Evolutionary conservation across 2,113 vertebrate genomes (phyloP), one percentile per base, ranked within the genome.

Genomic region (Centropus bengalensis): DNA sequence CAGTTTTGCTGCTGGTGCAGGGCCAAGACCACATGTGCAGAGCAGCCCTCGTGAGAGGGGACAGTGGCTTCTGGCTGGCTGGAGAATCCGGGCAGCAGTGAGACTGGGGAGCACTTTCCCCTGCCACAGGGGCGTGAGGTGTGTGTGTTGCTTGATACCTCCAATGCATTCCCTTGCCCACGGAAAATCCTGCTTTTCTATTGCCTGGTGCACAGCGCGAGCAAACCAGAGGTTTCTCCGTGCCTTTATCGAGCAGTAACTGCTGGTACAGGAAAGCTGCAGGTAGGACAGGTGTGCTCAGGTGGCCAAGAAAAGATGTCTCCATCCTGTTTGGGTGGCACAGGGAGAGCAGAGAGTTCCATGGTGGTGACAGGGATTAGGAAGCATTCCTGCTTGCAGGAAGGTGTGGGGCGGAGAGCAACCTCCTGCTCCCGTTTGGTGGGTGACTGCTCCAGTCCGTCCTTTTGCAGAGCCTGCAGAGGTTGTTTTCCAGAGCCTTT

Each of bases 401-500:
- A 45, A 71, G 63, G 10, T 44, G 23, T 26, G 15, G 21, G 19
- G 14, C 36, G 22, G 28, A 52, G 40, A 47, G 16, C 69, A 80
- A 12, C 49, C 38, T 88, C 58, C 68, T 74, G 27, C 55, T 95
- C 47, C 73, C 20, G 36, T 79, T 80, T 3, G 18, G 2, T 11
- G 66, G 23, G 45, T 38, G 88, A 17, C 74, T 55, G 28, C 67
- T 94, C 58, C 54, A 32, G 28, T 47, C 74, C 38, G 30, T 92
- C 67, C 54, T 76, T 77, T 75, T 49, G 40, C 88, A 74, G 83
- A 92, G 86, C 85, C 45, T 1, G 2, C 42, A 54, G 79, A 94
- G 88, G 91, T 94, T 14, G 2, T 88, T 95, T 80, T 76, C 78
- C 67, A 62, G 81, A 62, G 56, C 88, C 55, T 95, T 88, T 91